Base-by-base conservation (phyloP, 2,113 vertebrate genomes). In the Eulacestoma nigropectus region DNA sequence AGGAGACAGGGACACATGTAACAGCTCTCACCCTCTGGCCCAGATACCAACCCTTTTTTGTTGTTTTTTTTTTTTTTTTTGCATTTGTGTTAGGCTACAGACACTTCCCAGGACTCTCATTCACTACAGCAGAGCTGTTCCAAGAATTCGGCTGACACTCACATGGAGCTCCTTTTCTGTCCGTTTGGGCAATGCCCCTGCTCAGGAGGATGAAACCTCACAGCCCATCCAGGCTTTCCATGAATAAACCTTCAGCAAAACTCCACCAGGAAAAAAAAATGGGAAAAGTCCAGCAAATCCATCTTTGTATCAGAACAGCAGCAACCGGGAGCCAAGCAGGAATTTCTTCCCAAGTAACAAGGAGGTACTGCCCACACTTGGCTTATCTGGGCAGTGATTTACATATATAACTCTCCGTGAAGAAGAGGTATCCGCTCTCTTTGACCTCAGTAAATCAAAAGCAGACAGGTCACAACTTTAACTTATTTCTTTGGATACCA, bases 11-110 rank as follows among this genome's bases (percentile, higher is more conserved):
- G 96, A 97, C 97, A 98, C 96, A 97, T 98, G 98, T 95, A 97
- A 87, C 88, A 96, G 90, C 97, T 98, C 98, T 97, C 98, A 98
- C 97, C 97, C 97, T 96, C 97, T 97, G 95, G 96, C 97, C 97
- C 85, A 96, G 94, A 96, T 96, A 97, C 87, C 97, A 96, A 90
- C 50, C 72, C 62, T 39, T 12, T 39, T 39, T 39, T n/a, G n/a
- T n/a, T n/a, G n/a, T n/a, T n/a, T 11, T 44, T 29, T 33, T 32
- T 16, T 17, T 22, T 26, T 87, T 76, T 90, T 78, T 75, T 73
- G 29, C n/a, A 3, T 27, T 29, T 33, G 37, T 89, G 81, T 96
- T 91, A 82, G 77, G 70, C 62, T 82, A 21, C 63, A 82, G 95
- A 90, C 77, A 47, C 88, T 95, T 96, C 95, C 93, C 95, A 95